A percentile compares a stretch with the other conserved stretches of the same genome.
Evolutionary conservation across 2,888 invertebrate species (phyloP).

Genomic region (Monopis laevigella): DNA sequence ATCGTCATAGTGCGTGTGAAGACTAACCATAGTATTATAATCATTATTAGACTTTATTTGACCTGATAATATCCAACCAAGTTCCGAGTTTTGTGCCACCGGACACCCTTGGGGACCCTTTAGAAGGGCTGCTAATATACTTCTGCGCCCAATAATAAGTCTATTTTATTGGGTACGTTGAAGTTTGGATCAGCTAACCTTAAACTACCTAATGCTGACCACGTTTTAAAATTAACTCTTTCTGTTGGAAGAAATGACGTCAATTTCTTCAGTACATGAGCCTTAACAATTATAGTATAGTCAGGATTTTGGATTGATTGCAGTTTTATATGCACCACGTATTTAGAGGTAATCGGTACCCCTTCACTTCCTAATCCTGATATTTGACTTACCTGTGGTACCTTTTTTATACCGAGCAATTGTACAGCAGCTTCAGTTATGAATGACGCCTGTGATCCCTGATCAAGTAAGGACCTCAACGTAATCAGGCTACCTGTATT

Average conservation of each 20-base stretch:
- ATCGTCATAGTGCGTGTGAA: background rate
- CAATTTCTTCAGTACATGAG: constrained; percentile 17
- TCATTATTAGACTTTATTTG: background rate
- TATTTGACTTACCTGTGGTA: too few relatives aligned
- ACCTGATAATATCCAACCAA: too few relatives aligned
- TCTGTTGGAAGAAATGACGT: constrained; percentile 16
- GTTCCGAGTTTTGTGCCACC: too few relatives aligned
- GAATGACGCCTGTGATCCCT: too few relatives aligned
- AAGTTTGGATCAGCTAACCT: background rate
- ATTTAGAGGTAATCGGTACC: constrained; percentile 14
- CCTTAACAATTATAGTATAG: constrained; percentile 16
- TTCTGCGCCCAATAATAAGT: background rate
- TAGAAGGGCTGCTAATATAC: background rate
- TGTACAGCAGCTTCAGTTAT: too few relatives aligned
- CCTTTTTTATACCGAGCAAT: too few relatives aligned
- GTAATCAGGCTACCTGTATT: background rate
- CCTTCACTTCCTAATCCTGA: too few relatives aligned
- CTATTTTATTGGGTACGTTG: background rate
- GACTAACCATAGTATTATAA: background rate
- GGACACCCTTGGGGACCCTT: too few relatives aligned
- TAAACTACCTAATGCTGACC: background rate
- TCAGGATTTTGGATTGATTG: constrained; percentile 16
- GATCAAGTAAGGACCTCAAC: constrained; percentile 14
- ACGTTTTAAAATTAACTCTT: constrained; percentile 13
- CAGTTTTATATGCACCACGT: constrained; percentile 16